Base-by-base conservation (phyloP, 2,888 invertebrate genomes). In the Caenorhabditis sinica region DNA sequence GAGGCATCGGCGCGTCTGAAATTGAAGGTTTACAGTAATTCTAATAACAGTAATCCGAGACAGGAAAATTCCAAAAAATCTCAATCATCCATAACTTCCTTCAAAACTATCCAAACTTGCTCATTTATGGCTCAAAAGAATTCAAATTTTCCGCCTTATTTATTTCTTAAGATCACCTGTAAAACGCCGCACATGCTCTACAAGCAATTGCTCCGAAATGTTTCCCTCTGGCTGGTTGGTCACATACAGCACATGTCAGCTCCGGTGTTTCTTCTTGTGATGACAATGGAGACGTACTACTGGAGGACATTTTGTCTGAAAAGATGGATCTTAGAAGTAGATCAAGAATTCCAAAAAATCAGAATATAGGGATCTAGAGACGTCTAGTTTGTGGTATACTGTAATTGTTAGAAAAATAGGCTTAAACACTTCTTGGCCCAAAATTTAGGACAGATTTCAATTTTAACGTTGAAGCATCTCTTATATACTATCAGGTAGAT, bases 101-200 rank as follows among this genome's bases (percentile, higher is more conserved):
- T 9, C 6, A 8, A 23, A 23, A 23, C 8, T 0, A 53, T 8
- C 23, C 6, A 2, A 11, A 23, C 9, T 53, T 25, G 1, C 9
- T 23, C 8, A 20, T 53, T 53, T 53, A 23, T 23, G 13, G 25
- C 53, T 53, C 8, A 23, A 23, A n/a, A 23, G 49, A 49, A 3
- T 2, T 8, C 1, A 28, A 49, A 49, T 20, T 49, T 56, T 69
- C 36, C 13, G 30, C 6, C 2, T 53, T 53, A 20, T 17, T 6
- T 25, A n/a, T 11, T 4, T 43, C 28, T 0, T 25, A 28, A n/a
- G 33, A 28, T 63, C 13, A 74, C 74, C 74, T 74, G 23, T 61
- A 74, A 74, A 74, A 74, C 28, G 74, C 74, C 1, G 74, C 65
- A 74, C 74, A 74, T 5, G 74, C 73, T 23, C 73, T n/a, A 25